These are phyloP conservation scores for Aplysia californica DNA, from an alignment of 1,140 invertebrate species.

Conservation along the genomic window DNA sequence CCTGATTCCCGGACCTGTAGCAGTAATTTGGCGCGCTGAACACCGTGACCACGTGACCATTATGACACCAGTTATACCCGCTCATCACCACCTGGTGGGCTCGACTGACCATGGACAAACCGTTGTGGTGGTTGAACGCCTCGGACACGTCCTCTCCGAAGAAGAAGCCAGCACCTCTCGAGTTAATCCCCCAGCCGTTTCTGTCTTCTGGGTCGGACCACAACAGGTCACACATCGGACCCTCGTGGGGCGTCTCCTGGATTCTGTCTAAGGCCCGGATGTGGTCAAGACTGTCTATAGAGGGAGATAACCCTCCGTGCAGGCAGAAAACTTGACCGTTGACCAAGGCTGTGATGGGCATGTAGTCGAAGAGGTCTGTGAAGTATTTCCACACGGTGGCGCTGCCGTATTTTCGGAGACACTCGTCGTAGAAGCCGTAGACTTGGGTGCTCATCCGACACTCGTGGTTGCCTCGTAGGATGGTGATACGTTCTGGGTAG, in stretches of 20 bases:
- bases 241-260: constrained; percentile 99
- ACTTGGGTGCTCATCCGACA: constrained; percentile 99
- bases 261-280: constrained; percentile 97
- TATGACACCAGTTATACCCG: constrained; percentile 99
- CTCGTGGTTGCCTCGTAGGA: constrained; percentile 98
- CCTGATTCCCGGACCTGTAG: constrained; percentile 99
- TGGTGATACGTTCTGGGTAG: constrained; percentile 98
- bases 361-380: constrained; percentile 98
- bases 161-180: constrained; percentile 98
- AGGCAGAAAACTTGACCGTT: constrained; percentile 96
- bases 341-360: constrained; percentile 97
- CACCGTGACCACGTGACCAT: constrained; percentile 98
- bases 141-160: constrained; percentile 99
- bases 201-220: constrained; percentile 93
- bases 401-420: constrained; percentile 99
- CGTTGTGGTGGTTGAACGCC: constrained; percentile 99
- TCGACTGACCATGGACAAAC: constrained; percentile 95
- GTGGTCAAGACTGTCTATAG: constrained; percentile 99
- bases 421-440: constrained; percentile 99
- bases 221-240: constrained; percentile 89
- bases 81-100: constrained; percentile 97
- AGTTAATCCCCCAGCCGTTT: constrained; percentile 99
- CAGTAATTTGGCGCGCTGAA: constrained; percentile 99
- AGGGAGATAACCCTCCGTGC: constrained; percentile 98
- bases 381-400: constrained; percentile 99